Base-by-base conservation (phyloP, 2,797 vertebrate species). In the Trematomus bernacchii region DNA sequence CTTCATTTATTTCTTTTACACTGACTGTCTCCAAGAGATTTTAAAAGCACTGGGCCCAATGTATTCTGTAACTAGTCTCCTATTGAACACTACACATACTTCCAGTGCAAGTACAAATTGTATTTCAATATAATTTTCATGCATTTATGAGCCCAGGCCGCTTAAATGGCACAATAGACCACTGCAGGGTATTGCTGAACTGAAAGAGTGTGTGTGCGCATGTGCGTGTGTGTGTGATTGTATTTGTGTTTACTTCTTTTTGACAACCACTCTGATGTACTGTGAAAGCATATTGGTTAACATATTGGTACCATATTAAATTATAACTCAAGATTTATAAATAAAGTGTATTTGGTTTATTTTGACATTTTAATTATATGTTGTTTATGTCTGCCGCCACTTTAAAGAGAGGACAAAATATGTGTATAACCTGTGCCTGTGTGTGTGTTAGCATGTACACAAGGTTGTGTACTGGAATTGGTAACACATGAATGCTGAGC, bases 251-350 rank as follows among this genome's bases (percentile, higher is more conserved):
- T 95, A 95, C 93, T 95, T 95, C 93, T 96, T 97, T 96, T 96
- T 84, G 95, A 96, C 94, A 96, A 95, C 93, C 95, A 96, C 96
- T 96, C 91, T 96, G 95, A 95, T 97, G 96, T 97, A 96, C 96
- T 93, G 92, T 93, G 92, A 93, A 92, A 88, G 82, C 85, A 87
- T 92, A 96, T 96, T 93, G 95, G 95, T 97, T 96, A 96, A 88
- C 87, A 89, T 89, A 85, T 89, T 91, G 82, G 87, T 91, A 91
- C 96, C 95, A 92, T 96, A 97, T 97, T 97, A 97, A 97, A 97
- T 97, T 96, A 97, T 97, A 97, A 97, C 95, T 96, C 96, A 96
- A 97, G 95, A 96, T 97, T 97, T 97, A 95, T 96, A 97, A 96
- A 96, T 96, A 91, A 93, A 93, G 80, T 82, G 89, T 89, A 86